These are phyloP conservation scores for Hemicordylus capensis DNA, from an alignment of 2,113 vertebrate species.

Conservation along the genomic window DNA sequence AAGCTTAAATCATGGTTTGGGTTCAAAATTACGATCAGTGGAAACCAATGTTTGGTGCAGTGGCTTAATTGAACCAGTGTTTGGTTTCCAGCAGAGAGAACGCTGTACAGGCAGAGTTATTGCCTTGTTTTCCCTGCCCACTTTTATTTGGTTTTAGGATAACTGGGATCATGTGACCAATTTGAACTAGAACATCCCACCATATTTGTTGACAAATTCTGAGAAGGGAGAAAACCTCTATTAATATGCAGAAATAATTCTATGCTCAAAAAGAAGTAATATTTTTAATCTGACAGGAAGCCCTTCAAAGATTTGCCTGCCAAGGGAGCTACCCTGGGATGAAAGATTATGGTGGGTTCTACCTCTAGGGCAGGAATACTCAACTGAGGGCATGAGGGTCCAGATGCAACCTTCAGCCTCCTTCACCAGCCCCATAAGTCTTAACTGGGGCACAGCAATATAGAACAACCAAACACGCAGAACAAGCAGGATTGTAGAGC, in stretches of 20 bases:
- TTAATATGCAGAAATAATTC: neutral
- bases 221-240: neutral
- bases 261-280: neutral
- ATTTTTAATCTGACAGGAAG: neutral
- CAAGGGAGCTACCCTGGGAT: neutral
- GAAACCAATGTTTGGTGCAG: slow-evolving; percentile 3
- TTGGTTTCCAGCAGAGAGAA: neutral
- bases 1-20: neutral
- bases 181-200: neutral
- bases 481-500: neutral
- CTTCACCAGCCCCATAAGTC: fast-evolving
- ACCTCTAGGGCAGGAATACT: neutral
- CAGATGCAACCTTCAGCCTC: neutral
- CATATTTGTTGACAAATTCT: neutral
- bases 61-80: neutral
- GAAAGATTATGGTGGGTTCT: neutral
- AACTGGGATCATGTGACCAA: neutral
- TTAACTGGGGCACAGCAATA: neutral
- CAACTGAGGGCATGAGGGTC: neutral
- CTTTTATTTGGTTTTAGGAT: neutral
- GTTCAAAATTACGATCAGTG: neutral
- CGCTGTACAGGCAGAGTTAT: neutral
- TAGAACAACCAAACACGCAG: neutral
- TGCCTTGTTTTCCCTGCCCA: neutral
- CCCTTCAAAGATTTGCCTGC: neutral